Conservation (phyloP, 2,797 vertebrate species). For the Luscinia megarhynchos region DNA sequence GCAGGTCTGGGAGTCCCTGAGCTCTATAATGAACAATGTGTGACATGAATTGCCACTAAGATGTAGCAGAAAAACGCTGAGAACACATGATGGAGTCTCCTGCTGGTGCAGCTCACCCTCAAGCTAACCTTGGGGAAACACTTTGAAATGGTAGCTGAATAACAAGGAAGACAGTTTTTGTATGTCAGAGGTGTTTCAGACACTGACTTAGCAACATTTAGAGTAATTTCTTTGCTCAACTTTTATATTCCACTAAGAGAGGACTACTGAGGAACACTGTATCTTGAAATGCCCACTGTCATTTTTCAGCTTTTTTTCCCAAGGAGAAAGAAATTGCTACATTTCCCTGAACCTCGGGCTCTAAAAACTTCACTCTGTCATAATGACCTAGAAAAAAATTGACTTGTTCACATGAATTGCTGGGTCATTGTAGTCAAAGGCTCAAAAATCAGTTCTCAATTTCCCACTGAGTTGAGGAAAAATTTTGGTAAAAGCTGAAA, state of each 20-base stretch:
- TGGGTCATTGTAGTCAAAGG: slow-evolving; percentile 10
- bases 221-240: not conserved
- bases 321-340: not conserved
- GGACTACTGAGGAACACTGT: not conserved
- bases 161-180: not conserved
- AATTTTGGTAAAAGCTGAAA: not conserved
- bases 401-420: not conserved
- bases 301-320: not conserved
- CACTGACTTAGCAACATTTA: not conserved
- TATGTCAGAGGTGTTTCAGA: not conserved
- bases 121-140: slow-evolving; percentile 47
- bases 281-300: not conserved
- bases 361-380: not conserved
- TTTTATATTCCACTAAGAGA: not conserved
- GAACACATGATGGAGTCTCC: not conserved
- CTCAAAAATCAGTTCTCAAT: not conserved
- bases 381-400: not conserved
- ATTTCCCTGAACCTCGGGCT: not conserved
- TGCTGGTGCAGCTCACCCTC: slow-evolving; percentile 17
- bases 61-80: not conserved
- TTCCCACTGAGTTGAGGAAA: not conserved
- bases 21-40: slow-evolving; percentile 15
- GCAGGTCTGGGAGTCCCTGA: not conserved
- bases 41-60: slow-evolving; percentile 22
- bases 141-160: slow-evolving; percentile 38